Conservation (phyloP, 2,888 invertebrate genomes). For the Syritta pipiens region DNA sequence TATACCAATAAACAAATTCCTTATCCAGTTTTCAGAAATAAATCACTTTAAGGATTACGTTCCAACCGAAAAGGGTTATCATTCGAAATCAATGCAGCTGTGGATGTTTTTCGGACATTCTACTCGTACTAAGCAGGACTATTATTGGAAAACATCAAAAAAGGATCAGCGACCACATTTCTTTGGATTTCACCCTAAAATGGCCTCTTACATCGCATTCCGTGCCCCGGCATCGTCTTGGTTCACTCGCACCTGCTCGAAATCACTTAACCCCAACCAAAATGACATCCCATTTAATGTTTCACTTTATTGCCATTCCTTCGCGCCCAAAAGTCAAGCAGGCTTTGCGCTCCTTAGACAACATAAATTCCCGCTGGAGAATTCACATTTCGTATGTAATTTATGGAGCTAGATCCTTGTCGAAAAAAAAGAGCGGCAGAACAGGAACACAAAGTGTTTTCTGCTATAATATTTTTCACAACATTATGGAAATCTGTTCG, state of each 20-base stretch:
- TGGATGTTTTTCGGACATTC: constrained; percentile 49
- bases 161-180: constrained; percentile 48
- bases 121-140: constrained; percentile 20
- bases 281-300: constrained; percentile 77
- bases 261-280: constrained; percentile 70
- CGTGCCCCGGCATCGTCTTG: constrained; percentile 28
- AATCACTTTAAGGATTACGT: constrained; percentile 29
- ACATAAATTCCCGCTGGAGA: constrained; percentile 65
- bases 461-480: constrained; percentile 67
- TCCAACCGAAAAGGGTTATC: constrained; percentile 42
- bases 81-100: constrained; percentile 33
- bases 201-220: constrained; percentile 44
- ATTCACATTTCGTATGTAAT: constrained; percentile 63
- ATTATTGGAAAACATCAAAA: constrained; percentile 64
- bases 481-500: constrained; percentile 70
- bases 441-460: constrained; percentile 48
- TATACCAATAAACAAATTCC: constrained; percentile 34
- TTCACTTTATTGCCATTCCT: constrained; percentile 72
- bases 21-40: constrained; percentile 15
- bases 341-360: constrained; percentile 57
- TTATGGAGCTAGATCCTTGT: constrained; percentile 60
- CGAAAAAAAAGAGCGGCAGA: constrained; percentile 5
- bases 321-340: constrained; percentile 31
- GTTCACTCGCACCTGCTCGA: constrained; percentile 64
- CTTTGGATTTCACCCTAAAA: constrained; percentile 8